Base-by-base conservation (phyloP, 1,140 invertebrate genomes). In the Drosophila takahashii region DNA sequence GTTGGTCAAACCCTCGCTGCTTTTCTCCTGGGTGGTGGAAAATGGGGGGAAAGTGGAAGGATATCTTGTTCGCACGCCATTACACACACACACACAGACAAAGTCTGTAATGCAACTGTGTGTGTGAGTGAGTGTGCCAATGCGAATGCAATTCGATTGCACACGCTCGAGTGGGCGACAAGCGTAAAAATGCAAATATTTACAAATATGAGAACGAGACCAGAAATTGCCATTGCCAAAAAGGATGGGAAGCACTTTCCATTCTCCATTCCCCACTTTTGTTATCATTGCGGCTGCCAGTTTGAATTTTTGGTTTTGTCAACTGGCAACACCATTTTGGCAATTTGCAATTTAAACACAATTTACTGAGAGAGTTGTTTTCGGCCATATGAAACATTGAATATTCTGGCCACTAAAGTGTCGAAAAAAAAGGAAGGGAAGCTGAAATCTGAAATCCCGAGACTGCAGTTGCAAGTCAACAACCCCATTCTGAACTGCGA, bases 181-280 rank as follows among this genome's bases (percentile, higher is more conserved):
- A 81, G 58, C 75, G 62, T 74, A 70, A 71, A 75, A 84, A 80
- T 86, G 81, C 77, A 81, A 85, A 84, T 84, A 86, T 81, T 81
- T 73, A 84, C 77, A 84, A 84, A 69, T 73, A 79, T 83, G 70
- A 83, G 65, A 83, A 52, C 66, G 81, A 77, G 70, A 75, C 51
- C 72, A 75, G 71, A 37, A 74, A 65, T 57, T 58, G 48, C 36
- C 41, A 36, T n/a, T n/a, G n/a, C n/a, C n/a, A n/a, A n/a, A n/a
- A n/a, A n/a, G n/a, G n/a, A n/a, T n/a, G n/a, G n/a, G n/a, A n/a
- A n/a, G n/a, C n/a, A n/a, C n/a, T n/a, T n/a, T n/a, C n/a, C 58
- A 61, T 61, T 59, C 41, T 18, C 36, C 56, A 26, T 10, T 22
- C 52, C 13, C 16, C 4, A n/a, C 9, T 57, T 13, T 65, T 67